Conservation (phyloP, 2,113 vertebrate genomes). For the Syrmaticus mikado region DNA sequence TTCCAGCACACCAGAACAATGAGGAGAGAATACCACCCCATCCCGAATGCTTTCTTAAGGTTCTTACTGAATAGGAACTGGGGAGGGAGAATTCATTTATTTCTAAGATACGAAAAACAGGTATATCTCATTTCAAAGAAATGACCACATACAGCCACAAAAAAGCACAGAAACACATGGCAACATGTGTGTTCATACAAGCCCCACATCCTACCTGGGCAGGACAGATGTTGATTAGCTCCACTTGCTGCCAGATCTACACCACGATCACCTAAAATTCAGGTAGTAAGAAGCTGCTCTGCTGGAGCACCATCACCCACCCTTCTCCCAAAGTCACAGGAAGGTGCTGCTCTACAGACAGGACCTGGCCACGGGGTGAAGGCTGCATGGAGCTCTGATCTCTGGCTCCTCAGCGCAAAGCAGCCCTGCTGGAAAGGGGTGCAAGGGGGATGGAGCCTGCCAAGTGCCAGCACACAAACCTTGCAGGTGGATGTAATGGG, state of each 20-base stretch:
- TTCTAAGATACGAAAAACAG: not conserved
- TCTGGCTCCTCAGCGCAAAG: not conserved
- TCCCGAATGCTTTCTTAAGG: not conserved
- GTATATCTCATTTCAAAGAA: not conserved
- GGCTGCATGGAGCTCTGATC: not conserved
- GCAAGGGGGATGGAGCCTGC: not conserved
- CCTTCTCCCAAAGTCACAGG: not conserved
- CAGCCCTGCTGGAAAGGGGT: not conserved
- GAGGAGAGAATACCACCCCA: not conserved
- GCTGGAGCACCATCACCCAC: not conserved
- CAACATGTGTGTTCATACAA: not conserved
- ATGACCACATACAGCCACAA: not conserved
- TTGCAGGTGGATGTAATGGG: not conserved
- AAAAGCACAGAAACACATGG: rapidly evolving
- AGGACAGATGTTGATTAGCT: not conserved
- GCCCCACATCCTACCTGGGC: too few relatives aligned
- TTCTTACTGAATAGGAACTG: not conserved
- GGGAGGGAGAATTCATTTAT: not conserved
- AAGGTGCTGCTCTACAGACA: rapidly evolving
- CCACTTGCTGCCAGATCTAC: not conserved
- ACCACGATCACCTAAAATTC: not conserved
- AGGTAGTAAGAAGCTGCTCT: not conserved
- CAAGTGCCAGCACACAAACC: not conserved
- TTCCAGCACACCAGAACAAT: not conserved
- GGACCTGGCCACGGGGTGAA: not conserved